phyloP scores from a whole-genome alignment of 53 echinoderm and acorn worm species.

The Crossaster papposus region DNA sequence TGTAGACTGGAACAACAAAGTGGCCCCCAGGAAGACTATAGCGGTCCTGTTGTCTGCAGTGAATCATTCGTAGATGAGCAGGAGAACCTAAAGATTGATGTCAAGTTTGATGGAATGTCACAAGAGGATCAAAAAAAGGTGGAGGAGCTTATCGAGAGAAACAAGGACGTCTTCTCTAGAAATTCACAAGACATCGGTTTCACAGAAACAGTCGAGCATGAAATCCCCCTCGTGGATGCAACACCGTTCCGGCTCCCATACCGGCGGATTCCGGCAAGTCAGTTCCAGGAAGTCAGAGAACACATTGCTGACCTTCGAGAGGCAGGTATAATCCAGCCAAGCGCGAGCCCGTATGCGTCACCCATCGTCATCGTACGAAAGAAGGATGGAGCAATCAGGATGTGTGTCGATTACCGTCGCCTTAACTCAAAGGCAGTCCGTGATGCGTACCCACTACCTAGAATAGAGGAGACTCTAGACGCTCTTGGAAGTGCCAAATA shows the following conservation, averaged over 20 bases:
- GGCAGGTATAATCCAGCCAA: conserved; percentile 2
- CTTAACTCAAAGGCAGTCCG: neutral
- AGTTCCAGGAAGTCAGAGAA: conserved; percentile 17
- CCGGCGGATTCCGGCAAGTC: conserved; percentile 1
- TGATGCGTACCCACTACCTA: conserved; percentile 27
- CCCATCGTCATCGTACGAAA: conserved; percentile 30
- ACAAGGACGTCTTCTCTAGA: neutral
- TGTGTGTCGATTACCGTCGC: conserved; percentile 32
- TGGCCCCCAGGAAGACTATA: too few relatives aligned
- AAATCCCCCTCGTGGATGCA: neutral
- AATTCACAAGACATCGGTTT: neutral
- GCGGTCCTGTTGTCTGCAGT: too few relatives aligned
- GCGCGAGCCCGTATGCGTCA: conserved; percentile 37
- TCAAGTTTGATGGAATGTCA: too few relatives aligned
- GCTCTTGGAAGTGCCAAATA: conserved; percentile 10
- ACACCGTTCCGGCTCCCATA: neutral
- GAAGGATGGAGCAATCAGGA: conserved; percentile 19
- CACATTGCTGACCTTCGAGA: conserved; percentile 23
- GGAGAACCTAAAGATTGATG: too few relatives aligned
- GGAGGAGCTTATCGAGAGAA: neutral
- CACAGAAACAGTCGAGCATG: neutral
- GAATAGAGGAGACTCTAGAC: conserved; percentile 25
- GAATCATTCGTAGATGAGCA: too few relatives aligned
- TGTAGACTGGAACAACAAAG: too few relatives aligned
- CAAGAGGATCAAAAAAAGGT: too few relatives aligned